Base-by-base conservation (phyloP, 2,888 invertebrate genomes). In the Monoplex corrugatus region DNA sequence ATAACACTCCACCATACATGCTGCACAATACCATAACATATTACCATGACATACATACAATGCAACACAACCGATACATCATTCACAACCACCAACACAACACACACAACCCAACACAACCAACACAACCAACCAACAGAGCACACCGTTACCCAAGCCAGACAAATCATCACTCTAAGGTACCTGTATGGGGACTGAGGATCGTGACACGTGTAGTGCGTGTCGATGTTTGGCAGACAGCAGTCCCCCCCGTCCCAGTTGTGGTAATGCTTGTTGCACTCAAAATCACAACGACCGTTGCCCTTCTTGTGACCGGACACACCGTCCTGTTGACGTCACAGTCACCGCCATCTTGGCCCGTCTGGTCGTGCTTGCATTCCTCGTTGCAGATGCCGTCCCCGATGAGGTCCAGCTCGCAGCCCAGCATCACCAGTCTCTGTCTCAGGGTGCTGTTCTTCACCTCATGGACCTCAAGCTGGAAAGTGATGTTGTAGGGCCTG, bases 341-440 rank as follows among this genome's bases (percentile, higher is more conserved):
- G 90, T 95, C 95, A 0, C 95, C 95, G 1, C 95, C 95, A 89
- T 95, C 95, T 90, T 95, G 92, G 78, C 94, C 95, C 63, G 95
- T 95, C 45, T 91, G 90, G 5, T 92, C 90, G 89, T 94, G 94
- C 35, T 92, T 91, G 88, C 95, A 95, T 82, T 94, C 93, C 13
- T 88, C 89, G 87, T 95, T 92, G 90, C 95, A 95, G 40, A 91
- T 88, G 8, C 93, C 93, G 89, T 95, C 91, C 8, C 95, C 95
- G 28, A 95, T 92, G 57, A 93, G 92, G 28, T 90, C 89, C 0
- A 95, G 93, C 38, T 94, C 91, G 89, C 95, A 95, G 6, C 93
- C 93, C 44, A 94, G 92, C 91, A 95, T 91, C 5, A 95, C 92
- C 8, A 92, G 92, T 16, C 92, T 90, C 23, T 91, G 38, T 32